Evolutionary conservation across 1,140 invertebrate genomes (phyloP).

Genomic region (Listronotus oregonensis): DNA sequence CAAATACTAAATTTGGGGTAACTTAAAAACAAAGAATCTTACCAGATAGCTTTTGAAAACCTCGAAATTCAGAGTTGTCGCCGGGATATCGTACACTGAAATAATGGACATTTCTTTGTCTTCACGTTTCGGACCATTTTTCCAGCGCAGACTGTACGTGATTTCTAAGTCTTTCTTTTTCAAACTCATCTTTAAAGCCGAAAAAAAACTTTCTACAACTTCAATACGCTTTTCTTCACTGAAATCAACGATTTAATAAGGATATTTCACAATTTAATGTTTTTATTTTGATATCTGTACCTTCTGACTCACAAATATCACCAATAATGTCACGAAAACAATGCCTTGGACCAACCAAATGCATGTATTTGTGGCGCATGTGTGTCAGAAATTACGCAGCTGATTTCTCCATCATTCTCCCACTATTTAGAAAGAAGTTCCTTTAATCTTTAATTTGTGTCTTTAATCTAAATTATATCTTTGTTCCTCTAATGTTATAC

Average conservation of each 20-base stretch:
- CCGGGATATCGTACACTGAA: conserved; percentile 52
- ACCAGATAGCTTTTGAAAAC: conserved; percentile 57
- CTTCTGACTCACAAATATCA: neutral
- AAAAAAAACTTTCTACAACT: neutral
- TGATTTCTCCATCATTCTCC: conserved; percentile 5
- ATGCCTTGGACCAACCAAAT: conserved; percentile 7
- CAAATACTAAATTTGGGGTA: neutral
- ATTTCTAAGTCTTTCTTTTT: conserved; percentile 52
- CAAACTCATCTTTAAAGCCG: conserved; percentile 40
- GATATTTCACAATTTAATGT: neutral
- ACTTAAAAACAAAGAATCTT: conserved; percentile 25
- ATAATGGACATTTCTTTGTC: conserved; percentile 50
- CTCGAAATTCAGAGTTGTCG: conserved; percentile 53
- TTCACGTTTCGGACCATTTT: conserved; percentile 47
- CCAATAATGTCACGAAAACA: neutral
- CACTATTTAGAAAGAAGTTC: too few species aligned
- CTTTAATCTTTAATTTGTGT: too few species aligned
- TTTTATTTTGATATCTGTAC: neutral
- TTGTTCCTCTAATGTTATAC: too few species aligned
- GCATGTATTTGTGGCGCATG: neutral
- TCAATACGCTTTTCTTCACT: too few species aligned
- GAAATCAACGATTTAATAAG: neutral
- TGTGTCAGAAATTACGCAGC: conserved; percentile 22
- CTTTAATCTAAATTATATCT: too few species aligned
- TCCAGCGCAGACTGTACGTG: conserved; percentile 55